Base-by-base conservation (phyloP, 2,888 invertebrate genomes). In the Folsomia manolachei region DNA sequence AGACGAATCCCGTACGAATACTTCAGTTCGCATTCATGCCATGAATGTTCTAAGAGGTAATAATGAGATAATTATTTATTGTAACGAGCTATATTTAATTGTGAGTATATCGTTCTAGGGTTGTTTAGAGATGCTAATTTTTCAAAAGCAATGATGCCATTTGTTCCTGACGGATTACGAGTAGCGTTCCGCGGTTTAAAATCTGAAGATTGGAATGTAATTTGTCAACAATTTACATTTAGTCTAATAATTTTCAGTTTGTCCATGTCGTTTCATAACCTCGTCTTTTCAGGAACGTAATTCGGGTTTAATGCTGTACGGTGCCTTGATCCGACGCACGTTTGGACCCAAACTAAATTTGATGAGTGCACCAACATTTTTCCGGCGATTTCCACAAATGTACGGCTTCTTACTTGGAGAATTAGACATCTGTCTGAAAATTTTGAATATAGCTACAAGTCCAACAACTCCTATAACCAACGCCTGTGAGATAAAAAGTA, bases 21-120 rank as follows among this genome's bases (percentile, higher is more conserved):
- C 67, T 23, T 72, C 77, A 67, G 86, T 87, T 0, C 87, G 89
- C 73, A 88, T 90, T 39, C 97, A 96, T 84, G 89, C 92, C n/a
- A 84, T 94, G 80, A 96, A 97, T 84, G 91, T 95, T 69, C 85
- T 97, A 78, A 87, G 95, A 78, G n/a, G n/a, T n/a, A n/a, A n/a
- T n/a, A n/a, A n/a, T n/a, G n/a, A n/a, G n/a, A n/a, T n/a, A n/a
- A n/a, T n/a, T n/a, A n/a, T n/a, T n/a, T n/a, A n/a, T n/a, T n/a
- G n/a, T n/a, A n/a, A n/a, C n/a, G n/a, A n/a, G n/a, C n/a, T n/a
- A n/a, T n/a, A n/a, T n/a, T n/a, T n/a, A n/a, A n/a, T n/a, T n/a
- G n/a, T n/a, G n/a, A n/a, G n/a, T n/a, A n/a, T n/a, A n/a, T n/a
- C n/a, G n/a, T n/a, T n/a, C 39, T 4, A 9, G 90, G 92, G 0